Percentiles rank a stretch among this genome's conserved stretches.
These are phyloP conservation scores for Greenwoodochromis staneri DNA, from an alignment of 2,113 vertebrate genomes.

Conservation along the genomic window DNA sequence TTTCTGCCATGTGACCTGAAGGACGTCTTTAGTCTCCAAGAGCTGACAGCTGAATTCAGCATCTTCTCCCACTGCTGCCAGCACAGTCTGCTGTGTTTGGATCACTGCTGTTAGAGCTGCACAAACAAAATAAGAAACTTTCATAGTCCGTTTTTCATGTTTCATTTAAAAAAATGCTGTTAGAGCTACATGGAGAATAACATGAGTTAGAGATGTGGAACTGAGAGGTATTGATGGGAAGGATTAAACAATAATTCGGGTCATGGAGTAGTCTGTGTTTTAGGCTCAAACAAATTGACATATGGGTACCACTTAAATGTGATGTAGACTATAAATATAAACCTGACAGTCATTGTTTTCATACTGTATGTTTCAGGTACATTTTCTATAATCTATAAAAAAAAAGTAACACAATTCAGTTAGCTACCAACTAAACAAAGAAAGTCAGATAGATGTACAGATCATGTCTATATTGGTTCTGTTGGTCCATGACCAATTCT, in stretches of 20 bases:
- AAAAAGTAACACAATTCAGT: neutral
- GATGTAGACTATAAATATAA: neutral
- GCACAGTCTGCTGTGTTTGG: too few species aligned
- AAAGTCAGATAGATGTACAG: neutral
- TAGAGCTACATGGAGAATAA: too few species aligned
- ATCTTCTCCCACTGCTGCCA: too few species aligned
- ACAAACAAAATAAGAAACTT: too few species aligned
- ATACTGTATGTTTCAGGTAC: neutral
- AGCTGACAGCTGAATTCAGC: too few species aligned
- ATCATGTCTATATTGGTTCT: neutral
- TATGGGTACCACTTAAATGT: neutral
- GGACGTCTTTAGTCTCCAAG: accelerated
- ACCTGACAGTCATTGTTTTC: neutral
- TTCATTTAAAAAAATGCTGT: too few species aligned
- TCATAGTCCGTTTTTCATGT: too few species aligned
- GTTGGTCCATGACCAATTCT: neutral
- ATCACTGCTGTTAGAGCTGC: too few species aligned
- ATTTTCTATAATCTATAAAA: accelerated
- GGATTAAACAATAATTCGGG: neutral
- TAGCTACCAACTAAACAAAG: neutral
- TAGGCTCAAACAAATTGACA: neutral
- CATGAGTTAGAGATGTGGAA: too few species aligned
- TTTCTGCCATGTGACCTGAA: too few species aligned
- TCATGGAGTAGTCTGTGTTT: neutral
- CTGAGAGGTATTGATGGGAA: neutral